Evolutionary conservation across 2,797 vertebrate genomes (phyloP), one percentile per base, ranked within the genome.

Genomic region (Morelia viridis): DNA sequence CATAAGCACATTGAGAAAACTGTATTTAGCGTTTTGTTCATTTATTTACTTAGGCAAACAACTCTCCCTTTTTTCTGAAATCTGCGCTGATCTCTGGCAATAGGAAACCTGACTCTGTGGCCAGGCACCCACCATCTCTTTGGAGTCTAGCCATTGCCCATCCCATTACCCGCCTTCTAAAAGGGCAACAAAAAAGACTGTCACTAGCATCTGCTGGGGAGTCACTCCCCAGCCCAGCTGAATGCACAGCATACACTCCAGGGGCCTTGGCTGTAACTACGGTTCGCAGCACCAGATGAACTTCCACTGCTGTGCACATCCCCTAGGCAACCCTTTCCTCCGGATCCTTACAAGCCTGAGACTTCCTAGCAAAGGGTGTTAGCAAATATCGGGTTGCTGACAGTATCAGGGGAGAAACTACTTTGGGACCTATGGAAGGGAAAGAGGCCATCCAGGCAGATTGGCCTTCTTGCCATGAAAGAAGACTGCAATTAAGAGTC

Each of bases 311-410:
- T 26, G 13, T 58, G 87, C 80, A 89, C 80, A 85, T 89, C 62
- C 91, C 91, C 91, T 85, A 50, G 91, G 87, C 84, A 92, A 92
- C 87, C 61, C 62, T 31, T 26, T n/a, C 80, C 53, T 28, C 87
- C 24, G 35, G 71, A 62, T 61, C 28, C 35, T 60, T 60, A 68
- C 17, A 46, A 58, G 50, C 46, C 46, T 65, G 31, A 41, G 56
- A 53, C 87, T 89, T 41, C 22, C 24, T 84, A 41, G 41, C 11
- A 4, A 22, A 80, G 11, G 50, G 71, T 46, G 19, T 41, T 11
- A 80, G 76, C 19, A 80, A 41, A 2, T 46, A 46, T 12, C 19
- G 1, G 19, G 24, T 53, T 89, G 35, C 57, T 26, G 3, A 8
- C 22, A 85, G 53, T 8, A 35, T 62, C 50, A 84, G 31, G 15